Evolutionary conservation across 2,888 invertebrate genomes (phyloP).

Genomic region (Antheraea assamensis): DNA sequence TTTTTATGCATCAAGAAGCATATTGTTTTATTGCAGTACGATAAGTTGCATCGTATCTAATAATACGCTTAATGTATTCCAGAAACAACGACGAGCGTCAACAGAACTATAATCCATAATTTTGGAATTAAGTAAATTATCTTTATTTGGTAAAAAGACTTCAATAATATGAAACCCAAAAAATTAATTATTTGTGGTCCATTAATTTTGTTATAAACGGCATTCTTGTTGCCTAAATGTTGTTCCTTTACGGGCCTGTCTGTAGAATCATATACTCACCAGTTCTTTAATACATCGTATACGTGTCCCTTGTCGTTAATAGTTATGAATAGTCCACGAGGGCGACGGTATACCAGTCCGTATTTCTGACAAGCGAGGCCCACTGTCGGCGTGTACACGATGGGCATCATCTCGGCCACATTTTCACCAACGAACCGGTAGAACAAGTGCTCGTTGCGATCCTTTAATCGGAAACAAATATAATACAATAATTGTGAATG

Average conservation of each 20-base stretch:
- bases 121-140: too few species aligned
- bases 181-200: too few species aligned
- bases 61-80: too few species aligned
- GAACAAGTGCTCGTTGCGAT: slow-evolving; percentile 98
- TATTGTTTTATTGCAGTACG: too few species aligned
- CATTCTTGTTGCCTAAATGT: not conserved
- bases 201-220: not conserved
- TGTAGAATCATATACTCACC: slow-evolving; percentile 80
- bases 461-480: slow-evolving; percentile 60
- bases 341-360: slow-evolving; percentile 94
- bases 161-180: too few species aligned
- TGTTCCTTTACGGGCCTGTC: too few species aligned
- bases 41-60: too few species aligned
- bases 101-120: too few species aligned
- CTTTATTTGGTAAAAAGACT: too few species aligned
- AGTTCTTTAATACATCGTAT: slow-evolving; percentile 96
- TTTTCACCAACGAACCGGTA: slow-evolving; percentile 94
- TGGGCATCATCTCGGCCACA: slow-evolving; percentile 96
- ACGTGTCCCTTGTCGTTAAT: slow-evolving; percentile 98
- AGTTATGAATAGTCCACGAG: slow-evolving; percentile 97
- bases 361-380: slow-evolving; percentile 98
- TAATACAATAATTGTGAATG: not conserved
- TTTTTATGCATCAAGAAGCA: too few species aligned
- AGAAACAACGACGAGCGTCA: too few species aligned
- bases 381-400: slow-evolving; percentile 99